Conservation (phyloP, 2,797 vertebrate species). For the Syncerus caffer region DNA sequence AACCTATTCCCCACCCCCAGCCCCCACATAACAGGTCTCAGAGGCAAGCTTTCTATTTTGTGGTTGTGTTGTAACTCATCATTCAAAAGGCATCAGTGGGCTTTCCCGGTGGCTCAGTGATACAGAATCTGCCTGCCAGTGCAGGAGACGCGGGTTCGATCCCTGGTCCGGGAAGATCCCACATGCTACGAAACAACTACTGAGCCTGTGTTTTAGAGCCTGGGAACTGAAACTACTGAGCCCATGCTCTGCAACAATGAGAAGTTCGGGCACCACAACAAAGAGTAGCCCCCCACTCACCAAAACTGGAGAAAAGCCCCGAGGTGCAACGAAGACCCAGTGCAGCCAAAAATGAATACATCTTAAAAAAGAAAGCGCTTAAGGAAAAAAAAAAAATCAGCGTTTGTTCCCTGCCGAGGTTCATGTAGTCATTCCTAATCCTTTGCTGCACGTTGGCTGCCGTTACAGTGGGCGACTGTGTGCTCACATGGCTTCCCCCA, state of each 20-base stretch:
- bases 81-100: background rate
- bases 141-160: background rate
- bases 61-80: background rate
- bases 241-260: background rate
- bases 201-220: background rate
- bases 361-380: background rate
- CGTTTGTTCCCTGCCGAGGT: background rate
- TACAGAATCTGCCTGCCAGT: background rate
- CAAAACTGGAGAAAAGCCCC: background rate
- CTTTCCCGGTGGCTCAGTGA: background rate
- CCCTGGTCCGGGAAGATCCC: background rate
- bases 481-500: too few species aligned
- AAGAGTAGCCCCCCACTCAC: background rate
- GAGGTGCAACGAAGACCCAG: background rate
- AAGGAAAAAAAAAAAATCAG: background rate
- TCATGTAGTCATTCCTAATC: background rate
- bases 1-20: background rate
- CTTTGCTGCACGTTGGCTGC: background rate
- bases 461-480: background rate
- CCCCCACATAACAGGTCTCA: background rate
- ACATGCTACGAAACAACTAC: background rate
- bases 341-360: background rate
- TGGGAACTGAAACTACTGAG: background rate
- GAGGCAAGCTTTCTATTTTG: background rate
- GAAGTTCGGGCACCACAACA: background rate